Conservation (phyloP, 2,113 vertebrate genomes). For the Periophthalmodon schlosseri region DNA sequence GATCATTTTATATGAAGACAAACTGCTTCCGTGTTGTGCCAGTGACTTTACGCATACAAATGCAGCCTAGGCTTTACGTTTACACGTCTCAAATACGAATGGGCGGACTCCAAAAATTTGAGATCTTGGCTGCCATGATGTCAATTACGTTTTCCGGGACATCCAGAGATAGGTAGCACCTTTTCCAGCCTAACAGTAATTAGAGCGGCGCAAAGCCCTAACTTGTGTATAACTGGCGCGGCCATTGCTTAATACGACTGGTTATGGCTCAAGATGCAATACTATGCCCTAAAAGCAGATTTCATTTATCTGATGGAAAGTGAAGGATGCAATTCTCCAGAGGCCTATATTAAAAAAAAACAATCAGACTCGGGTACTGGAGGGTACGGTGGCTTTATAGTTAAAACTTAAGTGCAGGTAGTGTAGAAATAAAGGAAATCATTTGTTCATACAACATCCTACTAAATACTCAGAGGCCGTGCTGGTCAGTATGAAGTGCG, state of each 20-base stretch:
- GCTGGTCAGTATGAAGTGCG: background rate
- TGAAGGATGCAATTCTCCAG: slow-evolving; percentile 44
- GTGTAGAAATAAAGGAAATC: slow-evolving; percentile 6
- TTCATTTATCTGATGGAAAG: slow-evolving; percentile 49
- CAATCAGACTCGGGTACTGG: slow-evolving; percentile 18
- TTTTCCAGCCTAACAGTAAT: slow-evolving; percentile 91
- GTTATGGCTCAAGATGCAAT: slow-evolving; percentile 83
- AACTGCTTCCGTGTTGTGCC: too few relatives aligned
- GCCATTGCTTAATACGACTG: slow-evolving; percentile 89
- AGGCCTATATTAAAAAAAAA: slow-evolving; percentile 45
- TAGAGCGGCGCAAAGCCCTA: slow-evolving; percentile 92
- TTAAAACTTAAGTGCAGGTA: background rate
- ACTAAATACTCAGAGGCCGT: background rate
- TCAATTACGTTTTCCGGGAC: slow-evolving; percentile 78
- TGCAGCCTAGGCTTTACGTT: background rate
- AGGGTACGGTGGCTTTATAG: slow-evolving; percentile 9
- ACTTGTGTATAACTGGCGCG: slow-evolving; percentile 91
- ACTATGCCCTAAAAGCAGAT: slow-evolving; percentile 35
- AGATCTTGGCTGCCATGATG: background rate
- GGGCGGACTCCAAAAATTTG: background rate
- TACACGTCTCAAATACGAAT: background rate
- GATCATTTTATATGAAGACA: background rate
- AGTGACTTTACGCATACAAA: background rate
- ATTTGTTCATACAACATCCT: background rate
- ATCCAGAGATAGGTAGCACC: slow-evolving; percentile 93